A percentile compares a stretch with the other conserved stretches of the same genome.
phyloP scores from a whole-genome alignment of 2,797 vertebrate genomes.

The Acanthurus leucopareius region DNA sequence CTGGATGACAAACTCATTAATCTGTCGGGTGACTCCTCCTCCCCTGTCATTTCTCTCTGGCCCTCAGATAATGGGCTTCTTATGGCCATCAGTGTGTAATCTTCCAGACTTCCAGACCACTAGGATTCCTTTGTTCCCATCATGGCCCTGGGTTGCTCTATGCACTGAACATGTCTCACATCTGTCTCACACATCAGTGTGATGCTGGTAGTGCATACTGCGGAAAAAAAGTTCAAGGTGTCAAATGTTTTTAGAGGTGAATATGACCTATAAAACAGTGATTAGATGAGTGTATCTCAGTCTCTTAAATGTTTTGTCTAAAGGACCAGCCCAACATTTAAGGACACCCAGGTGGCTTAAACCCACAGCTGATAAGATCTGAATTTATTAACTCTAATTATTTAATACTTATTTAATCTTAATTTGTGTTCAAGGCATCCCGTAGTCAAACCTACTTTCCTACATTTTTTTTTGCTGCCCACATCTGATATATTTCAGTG shows the following conservation, averaged over 20 bases:
- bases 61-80: slow-evolving; percentile 61
- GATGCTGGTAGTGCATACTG: slow-evolving; percentile 23
- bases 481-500: not conserved
- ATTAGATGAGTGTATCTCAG: not conserved
- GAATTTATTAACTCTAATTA: too few relatives aligned
- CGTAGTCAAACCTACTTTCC: not conserved
- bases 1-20: slow-evolving; percentile 61
- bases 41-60: slow-evolving; percentile 52
- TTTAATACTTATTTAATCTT: not conserved
- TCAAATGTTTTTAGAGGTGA: slow-evolving; percentile 8
- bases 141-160: slow-evolving; percentile 30
- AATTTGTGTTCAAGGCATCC: not conserved
- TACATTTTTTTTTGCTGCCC: not conserved
- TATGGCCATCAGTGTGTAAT: slow-evolving; percentile 54
- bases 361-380: not conserved
- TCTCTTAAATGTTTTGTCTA: not conserved
- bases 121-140: slow-evolving; percentile 40
- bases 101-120: slow-evolving; percentile 38
- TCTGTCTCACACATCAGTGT: slow-evolving; percentile 41
- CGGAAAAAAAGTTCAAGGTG: slow-evolving; percentile 31
- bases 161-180: slow-evolving; percentile 41
- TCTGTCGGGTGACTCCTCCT: slow-evolving; percentile 53
- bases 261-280: slow-evolving; percentile 12
- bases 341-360: not conserved
- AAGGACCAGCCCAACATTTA: not conserved